A percentile compares a stretch with the other conserved stretches of the same genome.
phyloP scores from a whole-genome alignment of 1,140 invertebrate species.

The Drosophila subobscura region DNA sequence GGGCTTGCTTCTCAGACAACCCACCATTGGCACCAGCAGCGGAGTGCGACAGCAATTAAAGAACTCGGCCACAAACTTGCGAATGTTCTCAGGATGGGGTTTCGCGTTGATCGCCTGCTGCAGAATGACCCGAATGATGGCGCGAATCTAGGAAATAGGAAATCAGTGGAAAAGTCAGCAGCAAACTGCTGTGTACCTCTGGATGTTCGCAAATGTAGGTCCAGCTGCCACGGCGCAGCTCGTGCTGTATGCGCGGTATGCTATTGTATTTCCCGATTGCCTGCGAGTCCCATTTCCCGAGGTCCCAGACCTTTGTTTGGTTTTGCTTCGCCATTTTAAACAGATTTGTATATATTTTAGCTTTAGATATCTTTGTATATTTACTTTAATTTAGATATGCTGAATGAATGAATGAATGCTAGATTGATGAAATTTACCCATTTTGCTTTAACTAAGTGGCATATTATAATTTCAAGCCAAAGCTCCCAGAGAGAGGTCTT shows the following conservation, averaged over 20 bases:
- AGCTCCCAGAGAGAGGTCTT: too few species aligned
- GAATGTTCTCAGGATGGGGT: slow-evolving; percentile 27
- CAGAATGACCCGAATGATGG: slow-evolving; percentile 62
- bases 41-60: slow-evolving; percentile 54
- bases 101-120: slow-evolving; percentile 59
- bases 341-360: background rate
- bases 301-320: slow-evolving; percentile 44
- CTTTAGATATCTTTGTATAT: background rate
- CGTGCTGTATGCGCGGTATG: slow-evolving; percentile 53
- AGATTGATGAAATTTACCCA: too few species aligned
- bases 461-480: too few species aligned
- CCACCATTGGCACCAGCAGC: slow-evolving; percentile 56
- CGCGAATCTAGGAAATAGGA: slow-evolving; percentile 43
- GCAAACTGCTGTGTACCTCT: slow-evolving; percentile 29
- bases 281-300: slow-evolving; percentile 56
- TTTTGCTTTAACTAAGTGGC: too few species aligned
- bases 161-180: background rate
- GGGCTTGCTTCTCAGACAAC: background rate
- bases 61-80: slow-evolving; percentile 50
- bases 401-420: too few species aligned
- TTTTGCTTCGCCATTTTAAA: slow-evolving; percentile 18
- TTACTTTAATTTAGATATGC: slow-evolving; percentile 12
- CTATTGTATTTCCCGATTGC: slow-evolving; percentile 48
- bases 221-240: slow-evolving; percentile 59
- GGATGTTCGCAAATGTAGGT: slow-evolving; percentile 57